A percentile compares a stretch with the other conserved stretches of the same genome.
Conservation (phyloP, 2,888 invertebrate species). For the Spatulosminthurus flaviceps region DNA sequence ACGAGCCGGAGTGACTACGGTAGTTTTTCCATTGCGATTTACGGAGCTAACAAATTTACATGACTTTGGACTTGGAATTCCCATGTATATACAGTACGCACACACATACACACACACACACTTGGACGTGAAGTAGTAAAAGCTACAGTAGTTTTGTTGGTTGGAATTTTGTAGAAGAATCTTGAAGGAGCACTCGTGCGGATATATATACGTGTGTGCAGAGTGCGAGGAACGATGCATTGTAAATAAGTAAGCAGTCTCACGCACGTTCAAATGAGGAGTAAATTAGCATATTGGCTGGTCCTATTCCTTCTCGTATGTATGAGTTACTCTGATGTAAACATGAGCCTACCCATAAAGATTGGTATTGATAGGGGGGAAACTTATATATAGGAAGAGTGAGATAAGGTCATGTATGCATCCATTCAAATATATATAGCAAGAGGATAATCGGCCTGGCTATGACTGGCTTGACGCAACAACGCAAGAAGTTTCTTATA, state of each 20-base stretch:
- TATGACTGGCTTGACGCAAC: no score
- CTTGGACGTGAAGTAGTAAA: no score
- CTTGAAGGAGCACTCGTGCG: slow-evolving; percentile 15
- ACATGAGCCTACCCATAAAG: no score
- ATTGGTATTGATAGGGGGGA: no score
- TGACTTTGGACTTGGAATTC: not conserved
- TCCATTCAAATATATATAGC: no score
- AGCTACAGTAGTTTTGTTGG: not conserved
- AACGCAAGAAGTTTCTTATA: no score
- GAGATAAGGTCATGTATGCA: no score
- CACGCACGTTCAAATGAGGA: slow-evolving; percentile 26
- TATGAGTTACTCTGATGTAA: not conserved
- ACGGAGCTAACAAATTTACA: slow-evolving; percentile 20
- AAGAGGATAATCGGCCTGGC: no score
- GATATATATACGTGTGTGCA: not conserved
- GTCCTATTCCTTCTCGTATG: not conserved
- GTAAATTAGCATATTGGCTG: slow-evolving; percentile 34
- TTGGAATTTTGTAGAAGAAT: slow-evolving; percentile 6
- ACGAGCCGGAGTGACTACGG: not conserved
- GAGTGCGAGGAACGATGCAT: slow-evolving; percentile 20
- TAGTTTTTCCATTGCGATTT: slow-evolving; percentile 9
- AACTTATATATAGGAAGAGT: no score
- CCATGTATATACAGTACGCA: not conserved
- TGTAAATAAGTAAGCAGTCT: slow-evolving; percentile 32
- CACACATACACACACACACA: no score